Evolutionary conservation across 2,888 invertebrate genomes (phyloP), one percentile per base, ranked within the genome.

Genomic region (Pterostichus niger): DNA sequence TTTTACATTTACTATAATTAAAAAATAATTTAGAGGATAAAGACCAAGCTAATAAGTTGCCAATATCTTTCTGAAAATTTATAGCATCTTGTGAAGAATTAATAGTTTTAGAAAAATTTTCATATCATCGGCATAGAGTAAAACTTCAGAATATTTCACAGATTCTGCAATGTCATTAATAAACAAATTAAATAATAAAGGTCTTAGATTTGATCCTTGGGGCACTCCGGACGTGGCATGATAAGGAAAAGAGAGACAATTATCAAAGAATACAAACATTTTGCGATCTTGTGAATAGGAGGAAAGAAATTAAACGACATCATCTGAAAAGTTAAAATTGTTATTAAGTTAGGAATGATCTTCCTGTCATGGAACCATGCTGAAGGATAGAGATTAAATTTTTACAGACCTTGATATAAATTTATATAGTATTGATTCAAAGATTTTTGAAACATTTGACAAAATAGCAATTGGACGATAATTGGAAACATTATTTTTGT

Each of bases 371-470:
- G 15, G 17, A 15, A 7, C 35, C 33, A 13, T 40, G 64, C 44
- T 71, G n/a, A 35, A 44, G 11, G 44, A 35, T 17, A 44, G 13
- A 71, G 71, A 71, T 71, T n/a, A n/a, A n/a, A 35, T 33, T 46
- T 13, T 68, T 40, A 35, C 13, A 17, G 4, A 68, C 40, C 6
- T 2, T 3, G 13, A 6, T 44, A 40, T 68, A 68, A n/a, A 40
- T 68, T 68, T 68, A 10, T 68, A 68, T 40, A 68, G 68, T n/a
- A 68, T 68, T 1, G 13, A 15, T 68, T 68, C 68, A 68, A 11
- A 71, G 17, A 71, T 71, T 71, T 71, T 71, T 6, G 44, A 71
- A 17, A 44, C 44, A 40, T 44, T 71, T 7, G 71, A 71, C 3
- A 71, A 17, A 13, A 71, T 71, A 40, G 40, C 10, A 46, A 44